These are phyloP conservation scores for Drosophila chauvacae DNA, from an alignment of 1,140 invertebrate genomes.

Conservation along the genomic window DNA sequence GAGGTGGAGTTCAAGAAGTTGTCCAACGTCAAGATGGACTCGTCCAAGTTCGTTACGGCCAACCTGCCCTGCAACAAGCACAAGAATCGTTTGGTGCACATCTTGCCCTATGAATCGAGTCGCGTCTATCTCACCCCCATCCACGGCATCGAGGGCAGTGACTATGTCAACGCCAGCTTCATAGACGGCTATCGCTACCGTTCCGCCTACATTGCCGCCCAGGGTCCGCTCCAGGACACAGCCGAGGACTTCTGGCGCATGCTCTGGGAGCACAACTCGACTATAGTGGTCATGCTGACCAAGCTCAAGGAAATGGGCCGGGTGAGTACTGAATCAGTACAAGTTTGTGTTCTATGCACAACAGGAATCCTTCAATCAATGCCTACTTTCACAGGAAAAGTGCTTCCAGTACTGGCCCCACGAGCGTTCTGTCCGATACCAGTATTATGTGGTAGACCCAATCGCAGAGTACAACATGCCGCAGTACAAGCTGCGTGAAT, in stretches of 20 bases:
- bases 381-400: constrained; percentile 91
- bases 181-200: constrained; percentile 97
- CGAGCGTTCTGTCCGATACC: constrained; percentile 97
- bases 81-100: constrained; percentile 98
- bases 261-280: constrained; percentile 99
- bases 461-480: constrained; percentile 99
- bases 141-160: constrained; percentile 96
- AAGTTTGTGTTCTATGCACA: not conserved
- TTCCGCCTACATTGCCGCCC: constrained; percentile 98
- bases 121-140: constrained; percentile 97
- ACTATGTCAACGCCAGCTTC: constrained; percentile 99
- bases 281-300: constrained; percentile 99
- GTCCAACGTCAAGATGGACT: constrained; percentile 97
- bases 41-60: constrained; percentile 96
- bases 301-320: constrained; percentile 98
- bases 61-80: constrained; percentile 98
- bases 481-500: constrained; percentile 98
- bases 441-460: constrained; percentile 99
- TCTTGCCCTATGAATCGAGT: constrained; percentile 98
- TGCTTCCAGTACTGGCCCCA: constrained; percentile 99
- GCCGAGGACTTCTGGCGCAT: constrained; percentile 99
- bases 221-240: constrained; percentile 97
- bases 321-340: constrained; percentile 86
- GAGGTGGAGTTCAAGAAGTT: constrained; percentile 99
- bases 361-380: not conserved